Conservation (phyloP, 2,797 vertebrate species). For the Aratinga solstitialis region DNA sequence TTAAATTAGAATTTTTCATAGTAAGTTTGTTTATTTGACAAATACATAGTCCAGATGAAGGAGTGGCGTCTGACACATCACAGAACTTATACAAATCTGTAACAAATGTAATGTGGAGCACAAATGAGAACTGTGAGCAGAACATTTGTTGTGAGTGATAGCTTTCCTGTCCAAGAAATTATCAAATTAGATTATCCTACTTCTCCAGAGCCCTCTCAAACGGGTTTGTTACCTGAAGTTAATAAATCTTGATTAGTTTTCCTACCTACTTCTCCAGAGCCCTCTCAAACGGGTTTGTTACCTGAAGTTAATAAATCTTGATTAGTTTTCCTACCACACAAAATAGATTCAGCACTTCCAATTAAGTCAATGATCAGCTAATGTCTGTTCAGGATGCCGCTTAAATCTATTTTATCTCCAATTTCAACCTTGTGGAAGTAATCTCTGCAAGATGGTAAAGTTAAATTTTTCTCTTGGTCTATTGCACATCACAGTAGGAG, state of each 20-base stretch:
- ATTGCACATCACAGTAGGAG: background rate
- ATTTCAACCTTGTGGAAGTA: background rate
- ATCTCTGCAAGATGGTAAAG: background rate
- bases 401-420: conserved; percentile 14
- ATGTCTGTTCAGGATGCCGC: background rate
- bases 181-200: conserved; percentile 43
- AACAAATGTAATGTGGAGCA: background rate
- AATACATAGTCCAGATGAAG: conserved; percentile 24
- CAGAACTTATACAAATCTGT: conserved; percentile 8
- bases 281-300: conserved; percentile 22
- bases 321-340: conserved; percentile 16
- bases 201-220: conserved; percentile 47
- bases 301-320: conserved; percentile 45
- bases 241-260: conserved; percentile 52
- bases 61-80: background rate
- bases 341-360: conserved; percentile 11
- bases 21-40: background rate
- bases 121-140: background rate
- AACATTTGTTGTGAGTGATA: background rate
- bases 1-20: background rate
- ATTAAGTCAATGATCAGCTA: conserved; percentile 18
- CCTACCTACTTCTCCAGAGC: conserved; percentile 16
- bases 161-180: conserved; percentile 13
- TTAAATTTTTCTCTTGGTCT: background rate
- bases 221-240: conserved; percentile 1